Conservation (phyloP, 1,140 invertebrate species). For the Sycophaga agraensis region DNA sequence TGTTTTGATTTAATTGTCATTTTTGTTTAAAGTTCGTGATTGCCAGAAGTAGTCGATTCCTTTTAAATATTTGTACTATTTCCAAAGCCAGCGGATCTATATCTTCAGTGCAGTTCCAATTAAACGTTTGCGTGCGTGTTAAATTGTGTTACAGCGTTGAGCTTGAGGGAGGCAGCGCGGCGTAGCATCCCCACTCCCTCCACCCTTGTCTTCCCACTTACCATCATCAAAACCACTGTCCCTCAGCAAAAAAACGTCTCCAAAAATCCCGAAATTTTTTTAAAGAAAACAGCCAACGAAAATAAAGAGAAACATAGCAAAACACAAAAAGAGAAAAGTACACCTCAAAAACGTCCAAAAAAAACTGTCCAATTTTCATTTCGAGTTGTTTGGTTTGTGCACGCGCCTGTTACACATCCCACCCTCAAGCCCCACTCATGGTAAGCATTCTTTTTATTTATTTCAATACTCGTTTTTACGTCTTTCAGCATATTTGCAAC, state of each 20-base stretch:
- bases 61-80: not conserved
- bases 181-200: slow-evolving; percentile 51
- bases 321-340: slow-evolving; percentile 37
- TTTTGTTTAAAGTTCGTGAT: slow-evolving; percentile 2
- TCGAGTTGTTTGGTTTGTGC: slow-evolving; percentile 61
- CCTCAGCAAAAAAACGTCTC: slow-evolving; percentile 31
- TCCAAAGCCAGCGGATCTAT: slow-evolving; percentile 2
- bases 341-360: slow-evolving; percentile 47
- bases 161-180: slow-evolving; percentile 59
- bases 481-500: slow-evolving; percentile 10
- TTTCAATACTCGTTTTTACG: slow-evolving; percentile 37
- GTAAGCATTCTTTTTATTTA: slow-evolving; percentile 60
- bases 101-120: slow-evolving; percentile 33
- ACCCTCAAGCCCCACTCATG: slow-evolving; percentile 57
- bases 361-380: slow-evolving; percentile 57
- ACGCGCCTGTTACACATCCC: slow-evolving; percentile 59
- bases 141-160: slow-evolving; percentile 60
- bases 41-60: not conserved
- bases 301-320: slow-evolving; percentile 35
- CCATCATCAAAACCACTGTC: slow-evolving; percentile 22
- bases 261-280: slow-evolving; percentile 34
- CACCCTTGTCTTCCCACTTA: slow-evolving; percentile 28
- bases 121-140: slow-evolving; percentile 57
- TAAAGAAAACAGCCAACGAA: slow-evolving; percentile 16
- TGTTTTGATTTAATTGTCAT: not conserved